Base-by-base conservation (phyloP, 1,140 invertebrate species). In the Conus ventricosus region DNA sequence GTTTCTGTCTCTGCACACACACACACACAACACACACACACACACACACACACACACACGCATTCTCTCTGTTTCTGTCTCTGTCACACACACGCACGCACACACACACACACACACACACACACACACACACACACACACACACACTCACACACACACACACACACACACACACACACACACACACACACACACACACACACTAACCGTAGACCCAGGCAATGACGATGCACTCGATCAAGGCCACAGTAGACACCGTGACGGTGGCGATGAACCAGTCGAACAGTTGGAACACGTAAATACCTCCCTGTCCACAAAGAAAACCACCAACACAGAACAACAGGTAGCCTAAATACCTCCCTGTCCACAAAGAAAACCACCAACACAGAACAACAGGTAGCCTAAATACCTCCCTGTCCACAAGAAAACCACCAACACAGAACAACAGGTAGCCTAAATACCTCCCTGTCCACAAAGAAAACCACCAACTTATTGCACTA, bases 261-360 rank as follows among this genome's bases (percentile, higher is more conserved):
- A 97, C 97, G 92, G 97, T 97, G 17, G 97, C 97, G 2, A 97
- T 97, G 92, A 98, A 97, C 93, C 97, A 97, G 93, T 98, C 97
- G 96, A 98, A 97, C 85, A 98, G 92, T 92, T 97, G 97, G 17
- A 98, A 95, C 96, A 97, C 97, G 93, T 97, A 97, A 96, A 97
- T 97, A 13, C 97, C 97, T 92, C 97, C 93, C 92, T 95, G 60
- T 11, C 23, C 55, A 57, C 87, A 91, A 76, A 89, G 90, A 83
- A 90, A 57, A 8, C 8, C 67, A 71, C 23, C 5, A 5, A 71
- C 15, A 71, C 15, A 71, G 57, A 60, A 88, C n/a, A n/a, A 88
- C 23, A 92, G 71, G 53, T 89, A 85, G 15, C 90, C 25, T 25
- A 15, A 25, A 39, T 5, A 78, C 11, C 20, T 23, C 11, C 76